Evolutionary conservation across 2,888 invertebrate species (phyloP).

Genomic region (Sipha maydis): DNA sequence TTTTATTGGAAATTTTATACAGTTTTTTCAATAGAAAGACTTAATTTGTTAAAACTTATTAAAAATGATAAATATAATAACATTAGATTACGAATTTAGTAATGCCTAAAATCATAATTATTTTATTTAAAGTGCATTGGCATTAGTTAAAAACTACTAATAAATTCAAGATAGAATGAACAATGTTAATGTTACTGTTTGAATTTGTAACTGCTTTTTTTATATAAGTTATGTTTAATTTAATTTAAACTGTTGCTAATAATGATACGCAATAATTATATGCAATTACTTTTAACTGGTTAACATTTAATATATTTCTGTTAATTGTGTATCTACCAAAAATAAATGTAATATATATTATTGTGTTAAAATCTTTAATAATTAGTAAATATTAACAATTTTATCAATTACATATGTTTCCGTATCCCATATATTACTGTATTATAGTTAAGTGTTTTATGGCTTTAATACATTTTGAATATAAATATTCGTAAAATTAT

Average conservation of each 20-base stretch:
- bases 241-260: background rate
- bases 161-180: background rate
- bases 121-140: background rate
- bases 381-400: background rate
- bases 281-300: background rate
- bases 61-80: background rate
- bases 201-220: background rate
- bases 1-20: no score
- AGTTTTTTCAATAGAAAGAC: background rate
- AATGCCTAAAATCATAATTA: background rate
- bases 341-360: background rate
- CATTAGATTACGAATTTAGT: background rate
- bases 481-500: background rate
- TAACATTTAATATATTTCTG: background rate
- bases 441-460: background rate
- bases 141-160: background rate
- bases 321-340: background rate
- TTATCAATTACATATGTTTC: background rate
- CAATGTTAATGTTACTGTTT: background rate
- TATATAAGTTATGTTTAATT: background rate
- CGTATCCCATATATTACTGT: no score
- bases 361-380: background rate
- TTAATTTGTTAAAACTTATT: background rate
- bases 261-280: background rate
- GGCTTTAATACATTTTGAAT: background rate